A percentile compares a stretch with the other conserved stretches of the same genome.
Evolutionary conservation across 2,113 vertebrate genomes (phyloP).

Genomic region (Proterorhinus semilunaris): DNA sequence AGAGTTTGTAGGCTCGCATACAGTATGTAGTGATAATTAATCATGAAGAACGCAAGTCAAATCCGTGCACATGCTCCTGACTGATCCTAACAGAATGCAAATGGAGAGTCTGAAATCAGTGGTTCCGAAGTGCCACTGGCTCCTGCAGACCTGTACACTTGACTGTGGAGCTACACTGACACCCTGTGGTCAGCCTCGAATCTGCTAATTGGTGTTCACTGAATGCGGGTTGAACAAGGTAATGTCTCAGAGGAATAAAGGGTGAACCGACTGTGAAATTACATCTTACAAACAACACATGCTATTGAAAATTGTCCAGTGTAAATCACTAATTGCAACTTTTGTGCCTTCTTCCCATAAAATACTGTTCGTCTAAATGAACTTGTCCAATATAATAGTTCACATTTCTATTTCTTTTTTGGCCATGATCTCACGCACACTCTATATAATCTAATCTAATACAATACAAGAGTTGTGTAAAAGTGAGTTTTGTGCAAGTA

Average conservation of each 20-base stretch:
- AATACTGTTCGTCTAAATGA: background rate
- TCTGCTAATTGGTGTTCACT: background rate
- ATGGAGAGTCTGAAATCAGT: constrained; percentile 59
- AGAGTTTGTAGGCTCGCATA: no score
- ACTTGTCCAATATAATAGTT: background rate
- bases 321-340: background rate
- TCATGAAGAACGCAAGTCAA: no score
- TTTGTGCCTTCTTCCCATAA: background rate
- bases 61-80: constrained; percentile 14
- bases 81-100: constrained; percentile 48
- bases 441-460: no score
- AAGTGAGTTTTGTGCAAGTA: background rate
- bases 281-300: background rate
- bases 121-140: constrained; percentile 41
- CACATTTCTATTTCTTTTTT: background rate
- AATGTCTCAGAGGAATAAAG: constrained; percentile 21
- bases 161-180: constrained; percentile 42
- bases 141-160: constrained; percentile 12
- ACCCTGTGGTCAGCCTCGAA: constrained; percentile 30
- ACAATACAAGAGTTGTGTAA: background rate
- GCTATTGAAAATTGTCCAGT: background rate
- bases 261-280: constrained; percentile 7
- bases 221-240: constrained; percentile 24
- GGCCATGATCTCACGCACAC: background rate
- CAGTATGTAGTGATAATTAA: no score